These are phyloP conservation scores for Blennius ocellaris DNA, from an alignment of 2,113 vertebrate genomes.

Conservation along the genomic window DNA sequence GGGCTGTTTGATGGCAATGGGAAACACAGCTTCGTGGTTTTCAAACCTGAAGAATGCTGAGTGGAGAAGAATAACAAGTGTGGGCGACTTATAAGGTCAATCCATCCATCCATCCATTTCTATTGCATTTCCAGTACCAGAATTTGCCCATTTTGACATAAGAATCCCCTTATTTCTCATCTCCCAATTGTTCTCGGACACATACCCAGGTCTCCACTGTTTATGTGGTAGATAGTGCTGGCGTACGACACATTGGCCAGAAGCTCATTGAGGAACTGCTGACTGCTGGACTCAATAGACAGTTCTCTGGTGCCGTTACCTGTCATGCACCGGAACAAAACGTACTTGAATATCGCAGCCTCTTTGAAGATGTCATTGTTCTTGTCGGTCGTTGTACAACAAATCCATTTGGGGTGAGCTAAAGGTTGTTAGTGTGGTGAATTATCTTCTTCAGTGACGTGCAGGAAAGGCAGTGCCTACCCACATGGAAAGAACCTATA, in stretches of 20 bases:
- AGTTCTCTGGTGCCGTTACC: slow-evolving; percentile 69
- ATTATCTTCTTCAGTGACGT: too few species aligned
- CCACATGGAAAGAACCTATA: too few species aligned
- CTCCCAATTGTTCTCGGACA: neutral
- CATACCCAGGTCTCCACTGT: slow-evolving; percentile 32
- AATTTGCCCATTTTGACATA: neutral
- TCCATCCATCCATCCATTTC: too few species aligned
- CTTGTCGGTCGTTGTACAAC: too few species aligned
- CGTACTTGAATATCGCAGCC: too few species aligned
- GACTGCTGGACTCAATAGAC: slow-evolving; percentile 56
- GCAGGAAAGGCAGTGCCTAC: too few species aligned
- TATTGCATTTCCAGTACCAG: too few species aligned
- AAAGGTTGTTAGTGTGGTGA: too few species aligned
- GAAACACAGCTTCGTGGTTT: slow-evolving; percentile 71
- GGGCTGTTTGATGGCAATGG: slow-evolving; percentile 72
- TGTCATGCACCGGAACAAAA: neutral
- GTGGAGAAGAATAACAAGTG: slow-evolving; percentile 5
- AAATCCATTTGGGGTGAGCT: too few species aligned
- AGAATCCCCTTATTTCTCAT: neutral
- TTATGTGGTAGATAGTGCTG: neutral
- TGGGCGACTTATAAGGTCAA: neutral
- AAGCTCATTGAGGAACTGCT: neutral
- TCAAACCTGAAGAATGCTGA: slow-evolving; percentile 68
- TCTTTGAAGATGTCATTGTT: too few species aligned
- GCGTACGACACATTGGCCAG: neutral